A percentile compares a stretch with the other conserved stretches of the same genome.
Evolutionary conservation across 1,140 invertebrate genomes (phyloP).

Genomic region (Polypedilum pembai): DNA sequence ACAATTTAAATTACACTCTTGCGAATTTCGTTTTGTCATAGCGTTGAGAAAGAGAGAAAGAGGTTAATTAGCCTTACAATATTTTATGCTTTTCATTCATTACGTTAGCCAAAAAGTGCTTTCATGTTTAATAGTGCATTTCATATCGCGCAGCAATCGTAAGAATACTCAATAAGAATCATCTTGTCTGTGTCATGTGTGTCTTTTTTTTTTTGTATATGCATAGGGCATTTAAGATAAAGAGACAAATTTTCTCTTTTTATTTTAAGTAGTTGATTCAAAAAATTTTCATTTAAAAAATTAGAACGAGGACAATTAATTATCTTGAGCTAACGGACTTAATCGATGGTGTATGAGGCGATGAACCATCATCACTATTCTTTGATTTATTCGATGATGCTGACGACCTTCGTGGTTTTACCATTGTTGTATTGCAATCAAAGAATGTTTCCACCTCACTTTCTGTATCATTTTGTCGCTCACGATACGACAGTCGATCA

Average conservation of each 20-base stretch:
- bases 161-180: too few species aligned
- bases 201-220: too few species aligned
- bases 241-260: neutral
- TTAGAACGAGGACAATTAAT: slow-evolving; percentile 14
- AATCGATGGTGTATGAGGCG: slow-evolving; percentile 15
- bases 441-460: slow-evolving; percentile 20
- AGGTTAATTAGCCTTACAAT: neutral
- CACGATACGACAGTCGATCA: neutral
- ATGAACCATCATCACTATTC: slow-evolving; percentile 16
- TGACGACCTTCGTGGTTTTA: neutral
- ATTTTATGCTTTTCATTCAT: neutral
- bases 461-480: slow-evolving; percentile 20
- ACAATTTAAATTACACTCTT: slow-evolving; percentile 7
- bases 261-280: neutral
- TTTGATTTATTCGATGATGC: slow-evolving; percentile 23
- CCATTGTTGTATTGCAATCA: slow-evolving; percentile 23
- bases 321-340: slow-evolving; percentile 27
- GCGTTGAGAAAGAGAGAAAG: neutral
- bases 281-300: neutral
- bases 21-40: neutral
- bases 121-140: slow-evolving; percentile 9
- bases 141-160: neutral
- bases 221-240: too few species aligned
- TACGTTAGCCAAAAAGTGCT: neutral
- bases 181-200: too few species aligned